Evolutionary conservation across 2,797 vertebrate species (phyloP), one percentile per base, ranked within the genome.

Genomic region (Intellagama lesueurii): DNA sequence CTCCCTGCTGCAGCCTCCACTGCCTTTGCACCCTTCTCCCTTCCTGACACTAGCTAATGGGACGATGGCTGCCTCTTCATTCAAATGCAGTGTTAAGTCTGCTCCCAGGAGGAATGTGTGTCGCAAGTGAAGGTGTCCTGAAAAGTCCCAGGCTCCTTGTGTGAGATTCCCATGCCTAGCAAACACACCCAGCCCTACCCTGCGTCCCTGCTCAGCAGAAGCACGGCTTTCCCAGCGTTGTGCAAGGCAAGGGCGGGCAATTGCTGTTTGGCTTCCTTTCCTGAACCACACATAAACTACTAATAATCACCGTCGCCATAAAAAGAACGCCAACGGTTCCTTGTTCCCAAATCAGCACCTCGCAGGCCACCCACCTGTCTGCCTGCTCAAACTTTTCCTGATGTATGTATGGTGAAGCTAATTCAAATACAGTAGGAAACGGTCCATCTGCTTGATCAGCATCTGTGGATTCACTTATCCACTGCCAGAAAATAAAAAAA

Each of bases 191-290:
- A 12, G 70, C 69, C 44, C 69, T n/a, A 72, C 56, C 88, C 89
- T 84, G 89, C 32, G 5, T 75, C 83, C 0, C 56, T 1, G 1
- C 90, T 86, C 1, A 32, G 77, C 44, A 81, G 64, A 60, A 2
- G 8, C 0, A 0, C 11, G 90, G 88, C 89, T 86, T 80, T n/a
- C 86, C 69, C 90, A 87, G 85, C 89, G 73, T 94, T 95, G 89
- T 92, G 91, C 94, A 93, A 93, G 0, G 19, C 78, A 22, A 56
- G 94, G 94, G 92, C 0, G 92, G 88, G 91, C 64, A 91, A 81
- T 1, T 1, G 49, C 88, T 40, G 83, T 81, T 84, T 81, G n/a
- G 7, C 40, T 79, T 80, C 52, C 17, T n/a, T 69, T 24, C 22
- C 0, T 32, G 14, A 86, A 32, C 77, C 14, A 0, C 1, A 4